These are phyloP conservation scores for Zoroaster sp. DNA, from an alignment of 53 echinoderm and acorn worm species.

Conservation along the genomic window DNA sequence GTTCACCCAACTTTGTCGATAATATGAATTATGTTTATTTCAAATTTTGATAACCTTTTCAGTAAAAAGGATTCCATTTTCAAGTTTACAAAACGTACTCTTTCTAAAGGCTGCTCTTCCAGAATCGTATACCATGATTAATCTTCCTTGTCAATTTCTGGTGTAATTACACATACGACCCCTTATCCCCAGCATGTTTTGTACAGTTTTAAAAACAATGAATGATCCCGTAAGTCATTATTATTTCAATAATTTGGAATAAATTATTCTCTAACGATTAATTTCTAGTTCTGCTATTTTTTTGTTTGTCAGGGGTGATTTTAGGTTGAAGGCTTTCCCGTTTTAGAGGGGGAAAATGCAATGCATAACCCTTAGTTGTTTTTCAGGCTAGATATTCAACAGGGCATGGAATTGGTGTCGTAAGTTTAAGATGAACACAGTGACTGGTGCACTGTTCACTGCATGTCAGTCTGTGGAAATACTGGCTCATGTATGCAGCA, in stretches of 20 bases:
- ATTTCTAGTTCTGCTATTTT: neutral
- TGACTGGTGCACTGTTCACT: no score
- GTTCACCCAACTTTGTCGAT: neutral
- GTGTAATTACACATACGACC: neutral
- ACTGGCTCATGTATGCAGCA: no score
- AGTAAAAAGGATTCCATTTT: neutral
- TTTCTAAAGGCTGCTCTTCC: neutral
- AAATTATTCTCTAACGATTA: slow-evolving; percentile 5
- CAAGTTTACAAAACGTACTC: neutral
- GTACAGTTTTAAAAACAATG: neutral
- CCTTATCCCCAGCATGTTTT: neutral
- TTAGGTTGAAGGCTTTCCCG: no score
- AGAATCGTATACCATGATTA: neutral
- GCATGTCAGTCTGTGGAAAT: no score
- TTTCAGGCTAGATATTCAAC: no score
- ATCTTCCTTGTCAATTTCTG: neutral
- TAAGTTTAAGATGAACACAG: no score
- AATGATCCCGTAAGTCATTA: neutral
- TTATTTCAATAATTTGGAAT: slow-evolving; percentile 26
- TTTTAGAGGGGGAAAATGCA: no score
- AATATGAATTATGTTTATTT: neutral
- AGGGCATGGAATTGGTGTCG: no score
- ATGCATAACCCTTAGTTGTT: no score
- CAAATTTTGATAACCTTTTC: neutral
- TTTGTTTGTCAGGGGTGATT: neutral